phyloP scores from a whole-genome alignment of 2,113 vertebrate genomes.

The Riparia riparia region DNA sequence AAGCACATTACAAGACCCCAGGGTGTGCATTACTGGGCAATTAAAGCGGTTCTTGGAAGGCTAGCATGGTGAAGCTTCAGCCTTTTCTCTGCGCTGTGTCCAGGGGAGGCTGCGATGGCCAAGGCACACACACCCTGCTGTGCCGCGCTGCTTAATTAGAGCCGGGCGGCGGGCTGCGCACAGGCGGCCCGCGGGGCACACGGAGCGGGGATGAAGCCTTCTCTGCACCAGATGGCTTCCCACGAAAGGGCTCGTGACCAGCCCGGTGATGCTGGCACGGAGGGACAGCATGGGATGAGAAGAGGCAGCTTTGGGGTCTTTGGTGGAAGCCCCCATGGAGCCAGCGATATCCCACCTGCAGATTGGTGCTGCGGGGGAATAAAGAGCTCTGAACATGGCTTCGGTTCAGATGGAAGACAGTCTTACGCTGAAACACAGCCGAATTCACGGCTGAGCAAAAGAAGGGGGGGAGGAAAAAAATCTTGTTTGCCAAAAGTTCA shows the following conservation, averaged over 20 bases:
- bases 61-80: conserved; percentile 10
- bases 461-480: background rate
- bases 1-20: conserved; percentile 66
- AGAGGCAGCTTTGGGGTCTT: background rate
- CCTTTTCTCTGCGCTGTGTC: conserved; percentile 34
- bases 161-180: background rate
- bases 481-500: background rate
- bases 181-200: background rate
- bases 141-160: background rate
- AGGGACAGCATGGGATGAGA: background rate
- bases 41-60: conserved; percentile 59
- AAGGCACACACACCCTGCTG: conserved; percentile 31
- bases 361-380: background rate
- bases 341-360: background rate
- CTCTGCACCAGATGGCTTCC: background rate
- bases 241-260: background rate
- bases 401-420: background rate
- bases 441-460: background rate
- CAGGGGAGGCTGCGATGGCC: conserved; percentile 23
- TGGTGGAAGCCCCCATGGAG: background rate
- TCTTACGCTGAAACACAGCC: background rate
- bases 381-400: background rate
- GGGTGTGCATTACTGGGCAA: conserved; percentile 69
- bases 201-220: background rate
- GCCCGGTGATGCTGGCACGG: background rate